Conservation (phyloP, 2,888 invertebrate species). For the Perizoma flavofasciatum region DNA sequence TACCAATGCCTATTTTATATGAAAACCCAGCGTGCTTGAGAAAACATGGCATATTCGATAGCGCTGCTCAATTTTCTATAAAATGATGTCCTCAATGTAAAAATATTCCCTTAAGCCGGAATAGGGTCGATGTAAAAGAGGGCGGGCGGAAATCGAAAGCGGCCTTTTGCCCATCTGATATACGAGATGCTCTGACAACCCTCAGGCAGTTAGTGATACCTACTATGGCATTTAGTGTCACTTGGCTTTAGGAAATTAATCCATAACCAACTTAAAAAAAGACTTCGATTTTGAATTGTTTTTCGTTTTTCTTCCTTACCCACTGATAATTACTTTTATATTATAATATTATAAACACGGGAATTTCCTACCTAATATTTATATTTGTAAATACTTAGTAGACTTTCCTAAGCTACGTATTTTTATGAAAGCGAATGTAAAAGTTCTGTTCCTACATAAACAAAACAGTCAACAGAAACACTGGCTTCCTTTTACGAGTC, state of each 20-base stretch:
- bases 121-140: slow-evolving; percentile 34
- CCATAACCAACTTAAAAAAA: too few relatives aligned
- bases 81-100: slow-evolving; percentile 33
- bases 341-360: too few relatives aligned
- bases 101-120: slow-evolving; percentile 32
- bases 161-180: slow-evolving; percentile 32
- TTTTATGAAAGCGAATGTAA: too few relatives aligned
- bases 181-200: slow-evolving; percentile 29
- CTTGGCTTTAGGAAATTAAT: too few relatives aligned
- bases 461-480: slow-evolving; percentile 12
- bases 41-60: slow-evolving; percentile 10
- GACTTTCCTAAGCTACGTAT: too few relatives aligned
- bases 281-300: too few relatives aligned
- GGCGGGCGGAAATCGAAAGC: slow-evolving; percentile 39
- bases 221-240: not conserved
- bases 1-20: too few relatives aligned
- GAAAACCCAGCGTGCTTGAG: slow-evolving; percentile 1
- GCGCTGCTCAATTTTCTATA: slow-evolving; percentile 25
- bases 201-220: slow-evolving; percentile 13
- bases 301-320: too few relatives aligned
- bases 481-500: slow-evolving; percentile 7
- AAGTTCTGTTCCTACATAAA: slow-evolving; percentile 6
- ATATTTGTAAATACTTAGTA: too few relatives aligned
- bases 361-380: too few relatives aligned
- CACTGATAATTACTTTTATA: too few relatives aligned